Evolutionary conservation across 2,888 invertebrate species (phyloP).

Genomic region (Polydrusus pterygomalis): DNA sequence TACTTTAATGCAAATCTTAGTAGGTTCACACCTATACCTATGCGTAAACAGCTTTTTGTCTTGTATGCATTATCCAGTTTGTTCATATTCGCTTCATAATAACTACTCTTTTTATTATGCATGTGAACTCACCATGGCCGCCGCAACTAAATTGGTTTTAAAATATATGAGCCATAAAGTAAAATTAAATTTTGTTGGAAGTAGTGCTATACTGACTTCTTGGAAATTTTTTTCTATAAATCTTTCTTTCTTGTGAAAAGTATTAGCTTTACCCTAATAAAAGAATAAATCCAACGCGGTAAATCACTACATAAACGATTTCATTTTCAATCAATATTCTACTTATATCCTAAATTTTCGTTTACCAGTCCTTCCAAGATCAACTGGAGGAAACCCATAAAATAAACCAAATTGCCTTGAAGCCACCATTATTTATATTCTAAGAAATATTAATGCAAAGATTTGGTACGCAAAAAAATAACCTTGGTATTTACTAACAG

Average conservation of each 20-base stretch:
- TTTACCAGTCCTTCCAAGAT: neutral
- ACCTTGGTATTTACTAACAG: too few relatives aligned
- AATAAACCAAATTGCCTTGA: neutral
- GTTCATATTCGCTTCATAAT: too few relatives aligned
- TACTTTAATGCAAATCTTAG: too few relatives aligned
- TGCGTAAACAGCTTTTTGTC: too few relatives aligned
- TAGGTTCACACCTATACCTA: too few relatives aligned
- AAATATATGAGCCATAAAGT: too few relatives aligned
- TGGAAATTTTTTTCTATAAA: neutral
- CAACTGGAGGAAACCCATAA: neutral
- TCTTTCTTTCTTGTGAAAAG: neutral
- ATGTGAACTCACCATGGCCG: too few relatives aligned
- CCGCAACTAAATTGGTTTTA: too few relatives aligned
- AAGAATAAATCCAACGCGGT: neutral
- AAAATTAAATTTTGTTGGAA: neutral
- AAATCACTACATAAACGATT: conserved; percentile 3
- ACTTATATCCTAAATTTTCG: neutral
- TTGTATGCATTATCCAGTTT: too few relatives aligned
- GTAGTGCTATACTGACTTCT: neutral
- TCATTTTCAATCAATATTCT: neutral
- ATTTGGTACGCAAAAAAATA: neutral
- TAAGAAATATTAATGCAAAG: neutral
- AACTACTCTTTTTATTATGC: too few relatives aligned
- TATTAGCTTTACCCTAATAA: neutral
- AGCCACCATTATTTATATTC: neutral